Conservation (phyloP, 2,797 vertebrate genomes). For the Acanthiza pusilla region DNA sequence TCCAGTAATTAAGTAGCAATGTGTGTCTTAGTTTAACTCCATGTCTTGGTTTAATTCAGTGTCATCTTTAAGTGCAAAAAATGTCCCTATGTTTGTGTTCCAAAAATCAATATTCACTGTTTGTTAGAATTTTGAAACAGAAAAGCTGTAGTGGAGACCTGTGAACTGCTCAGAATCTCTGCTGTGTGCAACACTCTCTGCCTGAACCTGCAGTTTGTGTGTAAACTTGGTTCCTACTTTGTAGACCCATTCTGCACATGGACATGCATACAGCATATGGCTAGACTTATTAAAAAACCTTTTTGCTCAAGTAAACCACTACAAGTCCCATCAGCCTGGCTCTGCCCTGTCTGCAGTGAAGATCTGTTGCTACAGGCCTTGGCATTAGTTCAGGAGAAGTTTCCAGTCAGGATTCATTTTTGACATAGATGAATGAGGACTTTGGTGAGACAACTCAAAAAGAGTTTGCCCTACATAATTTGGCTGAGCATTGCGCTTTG, state of each 20-base stretch:
- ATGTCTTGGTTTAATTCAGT: background rate
- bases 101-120: background rate
- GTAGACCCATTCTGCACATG: background rate
- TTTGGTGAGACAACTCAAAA: background rate
- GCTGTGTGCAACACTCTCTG: background rate
- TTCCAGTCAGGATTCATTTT: conserved; percentile 20
- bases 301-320: background rate
- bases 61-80: background rate
- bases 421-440: conserved; percentile 7
- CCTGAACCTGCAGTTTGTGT: background rate
- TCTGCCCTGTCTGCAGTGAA: background rate
- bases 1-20: background rate
- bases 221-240: background rate
- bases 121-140: background rate
- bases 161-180: background rate
- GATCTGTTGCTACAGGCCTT: background rate
- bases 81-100: background rate
- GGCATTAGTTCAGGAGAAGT: background rate
- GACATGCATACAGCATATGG: background rate
- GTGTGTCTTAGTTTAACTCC: background rate
- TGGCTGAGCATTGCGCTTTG: background rate
- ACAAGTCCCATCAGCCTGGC: background rate
- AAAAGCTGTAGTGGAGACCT: background rate
- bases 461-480: background rate
- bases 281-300: background rate